Evolutionary conservation across 2,888 invertebrate species (phyloP).

Genomic region (Timandra comae): DNA sequence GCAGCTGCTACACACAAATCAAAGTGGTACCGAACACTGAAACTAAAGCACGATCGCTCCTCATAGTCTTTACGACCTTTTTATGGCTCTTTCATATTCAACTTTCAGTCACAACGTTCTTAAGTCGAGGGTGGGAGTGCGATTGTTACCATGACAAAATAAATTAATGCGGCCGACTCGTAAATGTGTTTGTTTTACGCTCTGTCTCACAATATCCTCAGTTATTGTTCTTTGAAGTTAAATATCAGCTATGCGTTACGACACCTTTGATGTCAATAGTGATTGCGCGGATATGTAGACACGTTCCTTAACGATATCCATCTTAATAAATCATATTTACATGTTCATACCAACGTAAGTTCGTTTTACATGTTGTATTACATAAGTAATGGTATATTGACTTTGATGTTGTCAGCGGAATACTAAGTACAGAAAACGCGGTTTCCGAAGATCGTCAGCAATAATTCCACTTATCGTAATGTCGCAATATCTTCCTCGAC

Average conservation of each 20-base stretch:
- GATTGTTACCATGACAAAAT: conserved; percentile 67
- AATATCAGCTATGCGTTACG: conserved; percentile 36
- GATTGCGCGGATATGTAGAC: conserved; percentile 23
- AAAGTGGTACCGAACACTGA: conserved; percentile 60
- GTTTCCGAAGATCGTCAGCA: conserved; percentile 43
- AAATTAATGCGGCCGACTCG: conserved; percentile 59
- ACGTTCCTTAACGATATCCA: conserved; percentile 26
- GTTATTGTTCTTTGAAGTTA: conserved; percentile 63
- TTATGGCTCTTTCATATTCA: conserved; percentile 70
- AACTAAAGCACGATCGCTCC: conserved; percentile 51
- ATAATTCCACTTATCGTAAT: conserved; percentile 50
- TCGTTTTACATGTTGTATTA: conserved; percentile 39
- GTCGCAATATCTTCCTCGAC: conserved; percentile 43
- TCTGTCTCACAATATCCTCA: conserved; percentile 41
- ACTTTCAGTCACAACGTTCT: conserved; percentile 51
- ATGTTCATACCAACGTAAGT: conserved; percentile 38
- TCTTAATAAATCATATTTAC: conserved; percentile 44
- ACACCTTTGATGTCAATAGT: conserved; percentile 56
- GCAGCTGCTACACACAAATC: conserved; percentile 74
- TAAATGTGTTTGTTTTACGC: conserved; percentile 56
- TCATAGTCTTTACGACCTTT: conserved; percentile 63
- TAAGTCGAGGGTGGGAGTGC: conserved; percentile 35
- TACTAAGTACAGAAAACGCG: conserved; percentile 34
- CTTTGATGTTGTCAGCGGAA: conserved; percentile 48
- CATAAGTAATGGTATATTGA: conserved; percentile 34